Percentiles rank a stretch among this genome's conserved stretches.
Evolutionary conservation across 2,888 invertebrate genomes (phyloP).

Genomic region (Lochmaea crataegi): DNA sequence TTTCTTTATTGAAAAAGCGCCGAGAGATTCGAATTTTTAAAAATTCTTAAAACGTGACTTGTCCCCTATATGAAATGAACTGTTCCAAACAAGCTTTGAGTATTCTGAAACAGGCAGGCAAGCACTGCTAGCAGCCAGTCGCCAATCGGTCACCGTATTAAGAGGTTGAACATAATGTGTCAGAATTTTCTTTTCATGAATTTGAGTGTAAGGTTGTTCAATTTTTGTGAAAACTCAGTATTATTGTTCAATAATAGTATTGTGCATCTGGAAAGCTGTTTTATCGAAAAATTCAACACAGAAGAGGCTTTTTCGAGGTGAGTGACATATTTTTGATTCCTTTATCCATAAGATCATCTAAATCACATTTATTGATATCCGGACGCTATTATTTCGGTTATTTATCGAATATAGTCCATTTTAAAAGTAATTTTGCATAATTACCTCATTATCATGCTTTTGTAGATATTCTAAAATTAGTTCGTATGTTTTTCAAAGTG

Average conservation of each 20-base stretch:
- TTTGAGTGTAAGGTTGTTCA: slow-evolving; percentile 61
- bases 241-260: slow-evolving; percentile 54
- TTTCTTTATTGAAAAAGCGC: background rate
- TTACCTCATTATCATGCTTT: slow-evolving; percentile 41
- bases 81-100: slow-evolving; percentile 66
- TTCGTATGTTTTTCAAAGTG: slow-evolving; percentile 56
- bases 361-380: slow-evolving; percentile 14
- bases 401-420: slow-evolving; percentile 35
- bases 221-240: slow-evolving; percentile 58
- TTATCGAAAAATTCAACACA: slow-evolving; percentile 53
- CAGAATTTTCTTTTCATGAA: slow-evolving; percentile 64
- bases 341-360: slow-evolving; percentile 35
- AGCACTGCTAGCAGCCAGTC: slow-evolving; percentile 61
- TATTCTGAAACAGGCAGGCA: slow-evolving; percentile 64
- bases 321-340: slow-evolving; percentile 63
- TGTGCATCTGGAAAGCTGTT: slow-evolving; percentile 56
- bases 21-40: background rate
- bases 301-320: slow-evolving; percentile 63
- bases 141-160: slow-evolving; percentile 65
- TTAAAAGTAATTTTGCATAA: slow-evolving; percentile 38
- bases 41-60: slow-evolving; percentile 28
- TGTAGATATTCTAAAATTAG: slow-evolving; percentile 61
- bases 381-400: slow-evolving; percentile 19
- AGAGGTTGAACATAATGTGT: slow-evolving; percentile 66
- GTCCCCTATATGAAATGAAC: slow-evolving; percentile 57